phyloP scores from a whole-genome alignment of 2,888 invertebrate species.

The Schizotus pectinicornis region DNA sequence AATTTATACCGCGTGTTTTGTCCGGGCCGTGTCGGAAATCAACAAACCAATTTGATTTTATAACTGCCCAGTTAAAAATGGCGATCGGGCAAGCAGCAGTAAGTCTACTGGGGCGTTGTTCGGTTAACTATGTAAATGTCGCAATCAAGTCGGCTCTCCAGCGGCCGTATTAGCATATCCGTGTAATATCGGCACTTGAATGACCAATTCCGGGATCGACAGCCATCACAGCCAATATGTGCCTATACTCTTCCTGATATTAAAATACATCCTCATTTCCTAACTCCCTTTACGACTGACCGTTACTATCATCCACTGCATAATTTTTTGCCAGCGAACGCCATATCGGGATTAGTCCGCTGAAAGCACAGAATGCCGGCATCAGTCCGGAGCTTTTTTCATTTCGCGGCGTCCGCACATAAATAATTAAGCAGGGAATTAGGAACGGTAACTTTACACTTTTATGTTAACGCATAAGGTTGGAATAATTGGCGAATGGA shows the following conservation, averaged over 20 bases:
- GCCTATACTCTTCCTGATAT: conserved; percentile 13
- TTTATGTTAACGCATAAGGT: no score
- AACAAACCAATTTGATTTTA: conserved; percentile 41
- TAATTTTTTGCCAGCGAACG: conserved; percentile 10
- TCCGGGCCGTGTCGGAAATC: no score
- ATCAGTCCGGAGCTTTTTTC: no score
- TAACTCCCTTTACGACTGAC: background rate
- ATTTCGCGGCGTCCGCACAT: no score
- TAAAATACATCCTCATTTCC: background rate
- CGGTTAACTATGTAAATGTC: conserved; percentile 49
- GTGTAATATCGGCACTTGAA: conserved; percentile 46
- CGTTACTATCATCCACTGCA: background rate
- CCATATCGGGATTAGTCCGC: no score
- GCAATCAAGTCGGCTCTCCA: conserved; percentile 47
- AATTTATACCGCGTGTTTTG: no score
- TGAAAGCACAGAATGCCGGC: no score
- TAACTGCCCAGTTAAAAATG: conserved; percentile 39
- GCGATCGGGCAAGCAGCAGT: conserved; percentile 36
- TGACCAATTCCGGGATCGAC: conserved; percentile 44
- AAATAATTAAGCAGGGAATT: no score
- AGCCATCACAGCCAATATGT: conserved; percentile 43
- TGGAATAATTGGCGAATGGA: no score
- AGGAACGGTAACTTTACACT: no score
- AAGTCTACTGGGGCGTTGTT: conserved; percentile 39
- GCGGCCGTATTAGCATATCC: conserved; percentile 48